These are phyloP conservation scores for Trissolcus brochymenae DNA, from an alignment of 2,888 invertebrate genomes.

Conservation along the genomic window DNA sequence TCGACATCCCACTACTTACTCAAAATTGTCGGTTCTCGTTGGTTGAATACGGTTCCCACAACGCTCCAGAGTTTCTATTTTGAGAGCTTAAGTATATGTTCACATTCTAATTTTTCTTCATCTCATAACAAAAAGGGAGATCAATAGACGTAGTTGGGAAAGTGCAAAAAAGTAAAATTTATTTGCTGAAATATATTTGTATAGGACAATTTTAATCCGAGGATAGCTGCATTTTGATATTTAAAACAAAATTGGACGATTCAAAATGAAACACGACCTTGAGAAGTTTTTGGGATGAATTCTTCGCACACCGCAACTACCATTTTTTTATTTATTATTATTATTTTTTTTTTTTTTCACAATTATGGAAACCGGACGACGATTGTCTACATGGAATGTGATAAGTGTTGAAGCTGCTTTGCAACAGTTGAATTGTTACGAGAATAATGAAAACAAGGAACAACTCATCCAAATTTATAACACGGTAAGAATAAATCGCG, in stretches of 20 bases:
- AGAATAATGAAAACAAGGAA: slow-evolving; percentile 63
- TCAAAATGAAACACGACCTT: too few relatives aligned
- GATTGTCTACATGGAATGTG: slow-evolving; percentile 76
- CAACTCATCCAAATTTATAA: slow-evolving; percentile 65
- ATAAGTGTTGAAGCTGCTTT: slow-evolving; percentile 74
- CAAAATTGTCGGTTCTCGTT: slow-evolving; percentile 38
- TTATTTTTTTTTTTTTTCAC: too few relatives aligned
- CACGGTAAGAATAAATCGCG: slow-evolving; percentile 62
- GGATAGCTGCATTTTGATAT: too few relatives aligned
- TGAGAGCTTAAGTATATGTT: slow-evolving; percentile 57
- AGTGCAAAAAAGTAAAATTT: too few relatives aligned
- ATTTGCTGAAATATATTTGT: too few relatives aligned
- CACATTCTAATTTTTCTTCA: slow-evolving; percentile 51
- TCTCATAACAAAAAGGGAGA: slow-evolving; percentile 39
- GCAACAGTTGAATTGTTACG: slow-evolving; percentile 69
- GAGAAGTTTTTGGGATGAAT: too few relatives aligned
- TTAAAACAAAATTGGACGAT: too few relatives aligned
- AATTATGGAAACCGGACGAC: slow-evolving; percentile 69
- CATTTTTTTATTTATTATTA: too few relatives aligned
- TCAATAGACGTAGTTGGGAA: slow-evolving; percentile 20
- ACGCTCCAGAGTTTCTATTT: slow-evolving; percentile 67
- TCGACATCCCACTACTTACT: slow-evolving; percentile 32
- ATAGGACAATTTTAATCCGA: too few relatives aligned
- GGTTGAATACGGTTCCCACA: slow-evolving; percentile 52
- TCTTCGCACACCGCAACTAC: too few relatives aligned